Percentiles rank a stretch among this genome's conserved stretches.
Conservation (phyloP, 1,140 invertebrate species). For the Trichoplusia ni region DNA sequence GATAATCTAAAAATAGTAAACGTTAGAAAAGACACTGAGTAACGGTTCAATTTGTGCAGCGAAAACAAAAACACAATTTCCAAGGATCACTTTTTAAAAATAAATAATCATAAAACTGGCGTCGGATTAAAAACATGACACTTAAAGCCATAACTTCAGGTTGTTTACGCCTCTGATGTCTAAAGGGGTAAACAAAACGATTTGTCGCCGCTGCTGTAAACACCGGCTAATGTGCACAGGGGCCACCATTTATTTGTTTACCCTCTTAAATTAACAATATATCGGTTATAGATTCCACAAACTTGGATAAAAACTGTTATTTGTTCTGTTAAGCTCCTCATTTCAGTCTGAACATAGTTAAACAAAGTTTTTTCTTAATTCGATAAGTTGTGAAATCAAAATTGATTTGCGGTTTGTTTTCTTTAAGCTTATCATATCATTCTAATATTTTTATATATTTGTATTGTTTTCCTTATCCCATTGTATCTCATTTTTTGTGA, state of each 20-base stretch:
- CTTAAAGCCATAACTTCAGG: background rate
- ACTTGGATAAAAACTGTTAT: background rate
- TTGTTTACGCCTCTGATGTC: constrained; percentile 15
- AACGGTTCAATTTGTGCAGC: too few relatives aligned
- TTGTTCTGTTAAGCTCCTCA: constrained; percentile 2
- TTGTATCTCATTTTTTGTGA: too few relatives aligned
- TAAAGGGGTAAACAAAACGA: constrained; percentile 35
- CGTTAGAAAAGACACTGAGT: too few relatives aligned
- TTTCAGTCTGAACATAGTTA: background rate
- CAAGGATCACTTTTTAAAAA: background rate
- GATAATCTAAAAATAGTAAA: too few relatives aligned
- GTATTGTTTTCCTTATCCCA: too few relatives aligned
- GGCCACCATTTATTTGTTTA: constrained; percentile 27
- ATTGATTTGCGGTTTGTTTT: background rate
- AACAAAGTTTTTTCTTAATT: background rate
- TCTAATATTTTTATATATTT: too few relatives aligned
- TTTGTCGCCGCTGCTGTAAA: constrained; percentile 35
- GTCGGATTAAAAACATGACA: background rate
- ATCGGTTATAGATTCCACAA: background rate
- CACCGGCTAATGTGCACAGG: constrained; percentile 25
- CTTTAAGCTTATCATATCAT: too few relatives aligned
- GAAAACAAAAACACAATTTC: too few relatives aligned
- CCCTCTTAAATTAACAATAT: constrained; percentile 14
- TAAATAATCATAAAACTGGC: too few relatives aligned
- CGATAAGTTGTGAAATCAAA: background rate